A percentile compares a stretch with the other conserved stretches of the same genome.
These are phyloP conservation scores for Fopius arisanus DNA, from an alignment of 1,140 invertebrate species.

Conservation along the genomic window DNA sequence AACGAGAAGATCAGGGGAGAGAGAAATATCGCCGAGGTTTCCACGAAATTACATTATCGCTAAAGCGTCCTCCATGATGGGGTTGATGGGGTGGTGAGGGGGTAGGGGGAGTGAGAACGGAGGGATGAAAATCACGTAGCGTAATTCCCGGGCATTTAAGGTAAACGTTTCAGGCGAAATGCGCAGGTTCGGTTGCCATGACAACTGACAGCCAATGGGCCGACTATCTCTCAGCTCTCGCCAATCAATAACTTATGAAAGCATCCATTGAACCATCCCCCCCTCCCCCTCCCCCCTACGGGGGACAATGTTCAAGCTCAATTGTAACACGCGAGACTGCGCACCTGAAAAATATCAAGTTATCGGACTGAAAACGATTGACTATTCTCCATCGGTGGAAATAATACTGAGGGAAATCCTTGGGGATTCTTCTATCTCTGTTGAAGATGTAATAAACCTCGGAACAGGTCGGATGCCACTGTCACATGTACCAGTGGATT, in stretches of 20 bases:
- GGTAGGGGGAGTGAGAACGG: slow-evolving; percentile 35
- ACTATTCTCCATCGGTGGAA: too few relatives aligned
- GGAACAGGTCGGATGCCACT: neutral
- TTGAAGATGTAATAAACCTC: neutral
- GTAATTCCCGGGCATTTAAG: slow-evolving; percentile 64
- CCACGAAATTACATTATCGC: slow-evolving; percentile 58
- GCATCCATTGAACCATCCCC: slow-evolving; percentile 41
- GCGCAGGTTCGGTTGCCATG: slow-evolving; percentile 61
- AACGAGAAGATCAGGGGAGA: slow-evolving; percentile 9
- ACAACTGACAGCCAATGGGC: slow-evolving; percentile 47
- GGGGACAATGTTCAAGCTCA: slow-evolving; percentile 31
- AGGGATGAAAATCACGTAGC: slow-evolving; percentile 57
- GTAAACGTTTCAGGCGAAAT: slow-evolving; percentile 58
- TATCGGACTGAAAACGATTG: neutral
- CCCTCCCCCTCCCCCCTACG: slow-evolving; percentile 19
- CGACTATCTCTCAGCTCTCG: slow-evolving; percentile 51
- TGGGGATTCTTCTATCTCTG: neutral
- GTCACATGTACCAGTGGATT: neutral
- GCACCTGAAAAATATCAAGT: slow-evolving; percentile 10
- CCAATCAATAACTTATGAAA: slow-evolving; percentile 65
- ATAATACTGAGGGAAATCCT: too few relatives aligned
- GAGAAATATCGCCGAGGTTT: neutral
- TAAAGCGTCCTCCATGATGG: slow-evolving; percentile 49
- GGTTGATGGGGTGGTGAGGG: slow-evolving; percentile 30
- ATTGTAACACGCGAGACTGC: neutral